Evolutionary conservation across 2,113 vertebrate genomes (phyloP).

Genomic region (Lagenorhynchus albirostris): DNA sequence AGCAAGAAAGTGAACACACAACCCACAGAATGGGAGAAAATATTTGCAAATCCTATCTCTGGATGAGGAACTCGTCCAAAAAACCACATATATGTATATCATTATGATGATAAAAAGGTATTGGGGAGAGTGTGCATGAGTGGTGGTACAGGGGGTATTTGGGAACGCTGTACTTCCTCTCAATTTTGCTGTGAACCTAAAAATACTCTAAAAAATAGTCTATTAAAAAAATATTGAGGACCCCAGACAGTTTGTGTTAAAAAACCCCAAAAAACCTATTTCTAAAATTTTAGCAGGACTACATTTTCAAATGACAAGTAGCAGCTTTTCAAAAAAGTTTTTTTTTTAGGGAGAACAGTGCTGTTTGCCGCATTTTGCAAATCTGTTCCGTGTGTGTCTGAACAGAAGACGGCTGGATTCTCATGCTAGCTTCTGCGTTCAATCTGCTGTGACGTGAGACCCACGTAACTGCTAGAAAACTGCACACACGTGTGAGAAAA

Average conservation of each 20-base stretch:
- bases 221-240: not conserved
- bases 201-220: not conserved
- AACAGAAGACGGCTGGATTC: not conserved
- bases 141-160: not conserved
- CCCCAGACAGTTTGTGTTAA: not conserved
- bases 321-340: not conserved
- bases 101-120: not conserved
- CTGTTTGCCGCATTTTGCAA: not conserved
- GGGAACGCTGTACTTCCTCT: not conserved
- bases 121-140: accelerated
- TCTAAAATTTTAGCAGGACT: not conserved
- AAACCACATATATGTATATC: not conserved
- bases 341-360: not conserved
- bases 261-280: not conserved
- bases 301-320: not conserved
- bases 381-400: not conserved
- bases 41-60: not conserved
- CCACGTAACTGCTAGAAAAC: not conserved
- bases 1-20: not conserved
- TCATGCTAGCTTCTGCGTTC: not conserved
- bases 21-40: not conserved
- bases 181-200: not conserved
- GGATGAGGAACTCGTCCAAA: not conserved
- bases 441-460: not conserved
- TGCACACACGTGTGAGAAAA: accelerated